These are phyloP conservation scores for Melanotaenia pygmaea DNA, from an alignment of 2,797 vertebrate species.

Conservation along the genomic window DNA sequence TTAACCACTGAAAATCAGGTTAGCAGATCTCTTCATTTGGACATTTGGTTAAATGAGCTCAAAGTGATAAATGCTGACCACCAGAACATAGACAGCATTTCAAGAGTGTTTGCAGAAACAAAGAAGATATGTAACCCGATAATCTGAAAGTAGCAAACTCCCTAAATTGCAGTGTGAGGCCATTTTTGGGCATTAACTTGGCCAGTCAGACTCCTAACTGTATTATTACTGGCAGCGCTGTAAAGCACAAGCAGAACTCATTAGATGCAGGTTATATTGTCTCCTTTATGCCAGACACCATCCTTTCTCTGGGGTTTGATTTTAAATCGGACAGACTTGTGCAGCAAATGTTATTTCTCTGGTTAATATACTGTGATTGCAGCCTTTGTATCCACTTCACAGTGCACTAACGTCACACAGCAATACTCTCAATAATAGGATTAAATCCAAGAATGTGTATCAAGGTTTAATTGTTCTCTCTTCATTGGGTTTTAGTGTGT, in stretches of 20 bases:
- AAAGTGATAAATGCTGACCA: constrained; percentile 16
- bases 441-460: constrained; percentile 49
- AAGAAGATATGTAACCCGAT: background rate
- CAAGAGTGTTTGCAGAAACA: background rate
- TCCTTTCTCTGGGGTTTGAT: constrained; percentile 2
- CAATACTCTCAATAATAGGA: constrained; percentile 46
- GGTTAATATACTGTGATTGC: constrained; percentile 29
- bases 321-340: constrained; percentile 8
- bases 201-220: constrained; percentile 30
- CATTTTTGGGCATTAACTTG: constrained; percentile 12
- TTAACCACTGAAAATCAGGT: constrained; percentile 16
- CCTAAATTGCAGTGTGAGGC: background rate
- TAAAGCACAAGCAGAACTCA: constrained; percentile 14
- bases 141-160: background rate
- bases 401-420: constrained; percentile 16
- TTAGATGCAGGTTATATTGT: background rate
- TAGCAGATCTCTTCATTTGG: background rate
- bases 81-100: constrained; percentile 3
- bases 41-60: background rate
- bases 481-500: constrained; percentile 39
- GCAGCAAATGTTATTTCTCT: constrained; percentile 11
- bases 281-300: constrained; percentile 7
- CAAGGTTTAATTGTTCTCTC: constrained; percentile 48
- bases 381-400: constrained; percentile 22
- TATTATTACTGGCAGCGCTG: constrained; percentile 30